Conservation (phyloP, 2,113 vertebrate genomes). For the Triplophysa dalaica region DNA sequence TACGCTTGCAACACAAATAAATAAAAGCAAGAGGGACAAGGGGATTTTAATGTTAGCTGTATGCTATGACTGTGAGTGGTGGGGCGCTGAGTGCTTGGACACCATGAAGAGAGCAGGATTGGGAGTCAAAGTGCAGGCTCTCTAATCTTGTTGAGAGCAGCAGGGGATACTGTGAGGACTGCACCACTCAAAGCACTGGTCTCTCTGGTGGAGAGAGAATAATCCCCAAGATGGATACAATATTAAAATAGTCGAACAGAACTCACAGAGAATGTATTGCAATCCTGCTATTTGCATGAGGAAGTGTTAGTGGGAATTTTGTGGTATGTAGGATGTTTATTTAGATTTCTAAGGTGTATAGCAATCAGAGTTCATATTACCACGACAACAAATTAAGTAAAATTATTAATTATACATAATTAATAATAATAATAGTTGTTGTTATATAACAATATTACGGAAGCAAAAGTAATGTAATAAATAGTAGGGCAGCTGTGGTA, state of each 20-base stretch:
- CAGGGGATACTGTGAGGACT: conserved; percentile 71
- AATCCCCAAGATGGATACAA: conserved; percentile 77
- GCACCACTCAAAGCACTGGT: conserved; percentile 73
- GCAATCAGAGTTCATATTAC: neutral
- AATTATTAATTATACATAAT: neutral
- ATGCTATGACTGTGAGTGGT: conserved; percentile 51
- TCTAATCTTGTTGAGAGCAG: conserved; percentile 78
- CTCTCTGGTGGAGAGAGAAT: conserved; percentile 72
- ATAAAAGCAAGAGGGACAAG: conserved; percentile 12
- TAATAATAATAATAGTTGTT: neutral
- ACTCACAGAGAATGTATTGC: conserved; percentile 73
- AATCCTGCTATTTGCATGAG: conserved; percentile 74
- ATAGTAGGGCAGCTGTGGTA: too few relatives aligned
- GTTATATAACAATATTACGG: too few relatives aligned
- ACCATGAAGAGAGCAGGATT: conserved; percentile 72
- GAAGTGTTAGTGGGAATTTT: conserved; percentile 55
- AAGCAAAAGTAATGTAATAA: too few relatives aligned
- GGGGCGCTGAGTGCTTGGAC: conserved; percentile 68
- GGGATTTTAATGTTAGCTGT: conserved; percentile 28
- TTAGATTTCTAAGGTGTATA: neutral
- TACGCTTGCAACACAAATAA: conserved; percentile 11
- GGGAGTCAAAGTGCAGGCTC: conserved; percentile 69
- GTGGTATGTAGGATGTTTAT: neutral
- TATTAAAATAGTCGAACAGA: conserved; percentile 78
- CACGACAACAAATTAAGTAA: neutral